These are phyloP conservation scores for Pachypsylla venusta DNA, from an alignment of 1,140 invertebrate species.

Conservation along the genomic window DNA sequence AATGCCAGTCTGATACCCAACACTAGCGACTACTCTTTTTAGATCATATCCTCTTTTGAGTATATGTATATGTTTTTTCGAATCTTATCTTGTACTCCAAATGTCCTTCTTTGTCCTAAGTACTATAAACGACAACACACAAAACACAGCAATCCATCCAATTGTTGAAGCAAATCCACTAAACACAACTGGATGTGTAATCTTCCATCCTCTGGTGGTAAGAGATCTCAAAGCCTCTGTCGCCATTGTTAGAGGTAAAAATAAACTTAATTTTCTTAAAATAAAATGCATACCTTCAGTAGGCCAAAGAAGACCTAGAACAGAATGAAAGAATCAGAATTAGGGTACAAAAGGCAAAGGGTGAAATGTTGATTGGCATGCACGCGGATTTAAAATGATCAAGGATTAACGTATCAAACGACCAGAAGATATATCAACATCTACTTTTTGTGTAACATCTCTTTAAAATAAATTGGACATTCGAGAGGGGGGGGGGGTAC, in stretches of 20 bases:
- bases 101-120: conserved; percentile 4
- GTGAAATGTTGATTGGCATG: too few species aligned
- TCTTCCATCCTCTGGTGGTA: conserved; percentile 2
- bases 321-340: not conserved
- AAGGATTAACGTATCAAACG: too few species aligned
- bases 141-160: conserved; percentile 3
- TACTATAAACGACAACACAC: not conserved
- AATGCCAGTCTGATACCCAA: too few species aligned
- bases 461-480: too few species aligned
- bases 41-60: too few species aligned
- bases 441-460: too few species aligned
- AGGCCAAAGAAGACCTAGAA: conserved; percentile 7
- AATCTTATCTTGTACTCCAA: conserved; percentile 4
- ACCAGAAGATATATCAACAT: too few species aligned
- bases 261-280: conserved; percentile 3
- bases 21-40: too few species aligned
- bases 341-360: too few species aligned
- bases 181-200: not conserved
- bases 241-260: conserved; percentile 7
- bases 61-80: too few species aligned
- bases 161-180: conserved; percentile 4
- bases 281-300: conserved; percentile 8
- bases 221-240: conserved; percentile 4
- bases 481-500: too few species aligned
- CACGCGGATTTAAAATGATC: too few species aligned